Conservation (phyloP, 2,797 vertebrate species). For the Eupleurogrammus muticus region DNA sequence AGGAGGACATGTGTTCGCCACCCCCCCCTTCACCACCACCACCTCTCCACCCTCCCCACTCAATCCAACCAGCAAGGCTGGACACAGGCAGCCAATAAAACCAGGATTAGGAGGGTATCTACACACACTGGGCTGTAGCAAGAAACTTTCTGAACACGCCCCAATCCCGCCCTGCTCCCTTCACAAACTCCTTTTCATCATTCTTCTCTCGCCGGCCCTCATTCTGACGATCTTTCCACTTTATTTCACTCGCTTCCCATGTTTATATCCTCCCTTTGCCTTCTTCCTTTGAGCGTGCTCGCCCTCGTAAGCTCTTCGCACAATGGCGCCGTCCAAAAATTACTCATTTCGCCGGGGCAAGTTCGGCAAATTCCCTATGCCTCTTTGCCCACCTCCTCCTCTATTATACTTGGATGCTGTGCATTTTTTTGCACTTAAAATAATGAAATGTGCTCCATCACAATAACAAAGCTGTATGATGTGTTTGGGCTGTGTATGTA, state of each 20-base stretch:
- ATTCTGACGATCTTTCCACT: constrained; percentile 74
- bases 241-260: constrained; percentile 68
- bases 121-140: constrained; percentile 82
- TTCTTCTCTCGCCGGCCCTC: constrained; percentile 69
- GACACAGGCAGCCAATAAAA: constrained; percentile 91
- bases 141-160: constrained; percentile 86
- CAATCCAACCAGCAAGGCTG: constrained; percentile 85
- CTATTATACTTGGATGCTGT: constrained; percentile 35
- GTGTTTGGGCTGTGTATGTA: constrained; percentile 34
- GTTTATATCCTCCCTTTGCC: constrained; percentile 78
- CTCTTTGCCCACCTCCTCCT: constrained; percentile 55
- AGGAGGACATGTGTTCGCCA: constrained; percentile 92
- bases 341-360: constrained; percentile 81
- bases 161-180: constrained; percentile 79
- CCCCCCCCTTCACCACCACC: constrained; percentile 54
- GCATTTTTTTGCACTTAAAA: constrained; percentile 40
- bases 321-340: constrained; percentile 84
- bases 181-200: constrained; percentile 76
- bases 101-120: constrained; percentile 88
- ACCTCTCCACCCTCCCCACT: constrained; percentile 80
- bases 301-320: constrained; percentile 77
- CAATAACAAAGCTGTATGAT: constrained; percentile 61
- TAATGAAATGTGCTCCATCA: constrained; percentile 62
- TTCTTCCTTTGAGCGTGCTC: constrained; percentile 74
- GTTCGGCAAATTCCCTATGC: constrained; percentile 75